Evolutionary conservation across 2,797 vertebrate species (phyloP).

Genomic region (Sciurus vulgaris): DNA sequence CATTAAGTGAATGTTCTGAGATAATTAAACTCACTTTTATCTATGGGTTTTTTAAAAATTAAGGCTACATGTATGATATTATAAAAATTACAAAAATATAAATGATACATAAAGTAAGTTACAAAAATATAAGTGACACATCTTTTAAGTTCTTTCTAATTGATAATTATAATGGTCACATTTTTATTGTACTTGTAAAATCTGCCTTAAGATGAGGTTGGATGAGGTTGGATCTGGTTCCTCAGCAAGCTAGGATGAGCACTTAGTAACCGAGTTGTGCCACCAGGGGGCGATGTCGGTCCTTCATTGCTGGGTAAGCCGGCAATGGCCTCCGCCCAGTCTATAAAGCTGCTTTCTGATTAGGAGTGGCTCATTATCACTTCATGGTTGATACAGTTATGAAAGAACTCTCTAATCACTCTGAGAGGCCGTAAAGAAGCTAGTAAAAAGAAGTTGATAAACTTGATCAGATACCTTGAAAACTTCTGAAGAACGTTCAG

Average conservation of each 20-base stretch:
- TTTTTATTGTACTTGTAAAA: conserved; percentile 38
- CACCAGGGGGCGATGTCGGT: conserved; percentile 49
- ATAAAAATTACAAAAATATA: conserved; percentile 23
- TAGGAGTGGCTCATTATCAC: conserved; percentile 36
- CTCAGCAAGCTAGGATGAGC: neutral
- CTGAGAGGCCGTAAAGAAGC: neutral
- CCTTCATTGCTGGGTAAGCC: conserved; percentile 21
- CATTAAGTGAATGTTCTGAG: neutral
- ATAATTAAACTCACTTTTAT: conserved; percentile 21
- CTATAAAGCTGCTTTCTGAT: conserved; percentile 51
- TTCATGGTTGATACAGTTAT: conserved; percentile 42
- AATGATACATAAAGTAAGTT: neutral
- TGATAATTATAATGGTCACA: neutral
- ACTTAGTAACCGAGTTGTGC: neutral
- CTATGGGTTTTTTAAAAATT: neutral
- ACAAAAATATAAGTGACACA: neutral
- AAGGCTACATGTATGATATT: neutral
- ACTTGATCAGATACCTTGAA: conserved; percentile 56
- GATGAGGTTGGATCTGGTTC: neutral
- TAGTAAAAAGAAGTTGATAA: conserved; percentile 57
- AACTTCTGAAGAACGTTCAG: conserved; percentile 62
- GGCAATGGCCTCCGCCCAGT: accelerated
- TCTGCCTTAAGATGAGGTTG: neutral
- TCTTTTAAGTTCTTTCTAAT: neutral
- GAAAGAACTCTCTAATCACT: conserved; percentile 56